phyloP scores from a whole-genome alignment of 2,797 vertebrate genomes.

The Sebastolobus altivelis region DNA sequence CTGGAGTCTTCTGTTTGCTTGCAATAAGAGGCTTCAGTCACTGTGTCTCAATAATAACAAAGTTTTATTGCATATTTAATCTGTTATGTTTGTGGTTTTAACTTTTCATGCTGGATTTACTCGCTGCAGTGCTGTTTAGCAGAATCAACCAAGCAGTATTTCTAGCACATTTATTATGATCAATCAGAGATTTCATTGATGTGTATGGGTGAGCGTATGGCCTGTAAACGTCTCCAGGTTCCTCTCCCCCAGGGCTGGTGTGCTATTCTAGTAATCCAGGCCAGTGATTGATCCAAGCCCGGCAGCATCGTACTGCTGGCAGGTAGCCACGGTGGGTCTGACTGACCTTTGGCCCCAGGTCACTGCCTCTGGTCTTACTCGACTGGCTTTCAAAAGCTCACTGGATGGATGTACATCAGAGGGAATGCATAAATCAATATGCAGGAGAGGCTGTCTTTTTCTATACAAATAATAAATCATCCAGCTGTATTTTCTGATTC shows the following conservation, averaged over 20 bases:
- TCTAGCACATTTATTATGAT: slow-evolving; percentile 29
- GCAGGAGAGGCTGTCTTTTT: slow-evolving; percentile 20
- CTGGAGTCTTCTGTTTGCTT: background rate
- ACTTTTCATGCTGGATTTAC: background rate
- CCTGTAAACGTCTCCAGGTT: slow-evolving; percentile 16
- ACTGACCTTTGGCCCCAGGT: slow-evolving; percentile 58
- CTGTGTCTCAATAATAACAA: background rate
- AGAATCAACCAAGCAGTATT: background rate
- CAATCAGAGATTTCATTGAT: slow-evolving; percentile 24
- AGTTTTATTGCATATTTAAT: background rate
- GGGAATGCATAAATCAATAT: slow-evolving; percentile 56
- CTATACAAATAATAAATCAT: slow-evolving; percentile 20
- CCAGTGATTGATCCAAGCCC: slow-evolving; percentile 60
- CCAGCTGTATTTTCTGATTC: slow-evolving; percentile 14
- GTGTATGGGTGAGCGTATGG: slow-evolving; percentile 13
- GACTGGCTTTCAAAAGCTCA: slow-evolving; percentile 43
- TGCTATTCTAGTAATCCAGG: slow-evolving; percentile 59
- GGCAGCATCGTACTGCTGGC: slow-evolving; percentile 31
- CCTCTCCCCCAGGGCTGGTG: slow-evolving; percentile 5
- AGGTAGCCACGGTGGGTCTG: slow-evolving; percentile 37
- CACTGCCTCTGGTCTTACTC: slow-evolving; percentile 54
- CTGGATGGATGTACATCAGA: slow-evolving; percentile 51
- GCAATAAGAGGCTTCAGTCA: background rate
- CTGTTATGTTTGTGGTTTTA: background rate
- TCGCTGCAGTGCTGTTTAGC: background rate